Evolutionary conservation across 2,797 vertebrate species (phyloP), one percentile per base, ranked within the genome.

Genomic region (Gadopsis marmoratus): DNA sequence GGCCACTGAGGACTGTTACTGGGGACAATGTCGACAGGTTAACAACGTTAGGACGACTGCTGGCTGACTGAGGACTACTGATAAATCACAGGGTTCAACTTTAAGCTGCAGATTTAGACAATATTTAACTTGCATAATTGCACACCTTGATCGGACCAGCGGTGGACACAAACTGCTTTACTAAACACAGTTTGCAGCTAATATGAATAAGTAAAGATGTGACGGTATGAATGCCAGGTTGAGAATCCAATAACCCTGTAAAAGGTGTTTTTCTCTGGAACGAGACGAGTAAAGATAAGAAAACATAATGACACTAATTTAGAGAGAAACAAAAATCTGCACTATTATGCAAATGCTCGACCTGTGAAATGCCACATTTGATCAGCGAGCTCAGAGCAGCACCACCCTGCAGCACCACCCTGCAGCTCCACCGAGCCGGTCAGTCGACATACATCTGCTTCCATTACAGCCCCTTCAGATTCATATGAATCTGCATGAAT

Each of bases 401-500:
- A 1, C 35, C 68, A 2, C 62, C 47, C 35, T 33, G 54, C 64
- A 47, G 50, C 75, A 1, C 35, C 68, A 2, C 62, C 47, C 35
- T 33, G 54, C 64, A 47, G 50, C 75, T 78, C 13, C 8, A 58
- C 62, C 11, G 26, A 35, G 37, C 29, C 12, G 3, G 65, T 69
- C 67, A 62, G 62, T 72, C 74, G 33, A 16, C 61, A n/a, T 4
- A 21, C 47, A 13, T 64, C 82, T 37, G 14, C 70, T n/a, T 55
- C 58, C 74, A 29, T 50, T 3, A 26, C 76, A 2, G 26, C 58
- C 23, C 17, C 23, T 53, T 31, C 68, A 70, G 26, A 61, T 59
- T 69, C 21, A 47, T n/a, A 47, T 0, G 16, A 47, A 19, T 13
- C 43, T 1, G 5, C 0, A 72, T 70, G 64, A 86, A 81, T 82